These are phyloP conservation scores for Ephydatia muelleri DNA, from an alignment of 37 sponge, comb jelly and placozoan species.

Conservation along the genomic window DNA sequence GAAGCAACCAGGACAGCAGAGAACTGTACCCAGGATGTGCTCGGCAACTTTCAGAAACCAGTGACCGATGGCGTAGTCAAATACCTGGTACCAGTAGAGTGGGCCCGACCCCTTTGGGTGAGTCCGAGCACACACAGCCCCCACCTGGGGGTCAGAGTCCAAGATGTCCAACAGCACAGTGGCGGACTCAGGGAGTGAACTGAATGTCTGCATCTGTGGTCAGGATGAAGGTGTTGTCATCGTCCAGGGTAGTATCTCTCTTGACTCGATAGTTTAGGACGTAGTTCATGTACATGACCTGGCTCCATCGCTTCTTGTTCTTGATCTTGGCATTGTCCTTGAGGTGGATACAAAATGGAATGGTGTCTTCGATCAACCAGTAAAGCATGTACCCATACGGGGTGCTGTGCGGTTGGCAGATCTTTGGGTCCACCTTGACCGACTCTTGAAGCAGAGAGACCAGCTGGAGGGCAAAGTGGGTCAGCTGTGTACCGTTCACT, in stretches of 20 bases:
- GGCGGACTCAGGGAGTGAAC: conserved; percentile 80
- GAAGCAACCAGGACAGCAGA: no score
- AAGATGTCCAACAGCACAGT: conserved; percentile 70
- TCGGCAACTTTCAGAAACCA: conserved; percentile 84
- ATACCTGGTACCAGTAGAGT: conserved; percentile 85
- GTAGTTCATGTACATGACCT: no score
- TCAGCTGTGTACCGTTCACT: conserved; percentile 55
- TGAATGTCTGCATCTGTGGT: no score
- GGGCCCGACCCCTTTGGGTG: conserved; percentile 76
- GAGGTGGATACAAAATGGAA: conserved; percentile 94
- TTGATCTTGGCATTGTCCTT: no score
- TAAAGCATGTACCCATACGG: conserved; percentile 74
- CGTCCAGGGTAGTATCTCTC: no score
- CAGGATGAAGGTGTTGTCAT: no score
- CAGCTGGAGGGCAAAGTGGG: conserved; percentile 71
- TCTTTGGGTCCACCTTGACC: conserved; percentile 24
- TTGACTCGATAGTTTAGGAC: conserved; percentile 60
- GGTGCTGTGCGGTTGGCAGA: conserved; percentile 41
- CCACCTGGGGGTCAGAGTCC: no score
- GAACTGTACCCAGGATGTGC: conserved; percentile 84
- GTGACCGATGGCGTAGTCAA: no score
- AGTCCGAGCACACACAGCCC: no score
- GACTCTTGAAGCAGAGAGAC: conserved; percentile 69
- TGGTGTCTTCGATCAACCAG: no score
- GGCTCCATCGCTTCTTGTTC: no score